Percentiles rank a stretch among this genome's conserved stretches.
Conservation (phyloP, 2,113 vertebrate genomes). For the Rhabdornis inornatus region DNA sequence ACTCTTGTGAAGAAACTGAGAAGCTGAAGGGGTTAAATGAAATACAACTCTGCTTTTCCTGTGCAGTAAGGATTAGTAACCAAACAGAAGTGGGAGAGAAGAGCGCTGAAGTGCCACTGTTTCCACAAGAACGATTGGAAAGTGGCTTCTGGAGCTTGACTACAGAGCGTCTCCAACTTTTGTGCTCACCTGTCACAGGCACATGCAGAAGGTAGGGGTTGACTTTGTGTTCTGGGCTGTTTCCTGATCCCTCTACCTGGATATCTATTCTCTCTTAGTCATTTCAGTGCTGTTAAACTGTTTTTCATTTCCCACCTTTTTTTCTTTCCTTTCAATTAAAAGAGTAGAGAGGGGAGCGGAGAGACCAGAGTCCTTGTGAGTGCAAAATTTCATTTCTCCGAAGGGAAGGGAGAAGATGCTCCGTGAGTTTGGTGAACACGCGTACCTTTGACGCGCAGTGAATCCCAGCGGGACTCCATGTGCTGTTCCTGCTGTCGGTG, state of each 20-base stretch:
- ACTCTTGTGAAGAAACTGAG: background rate
- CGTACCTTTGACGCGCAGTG: background rate
- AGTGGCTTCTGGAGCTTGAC: background rate
- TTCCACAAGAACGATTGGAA: background rate
- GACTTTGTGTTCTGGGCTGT: background rate
- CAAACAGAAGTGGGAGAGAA: slow-evolving; percentile 53
- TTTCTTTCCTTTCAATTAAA: background rate
- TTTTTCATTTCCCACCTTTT: background rate
- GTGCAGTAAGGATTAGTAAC: slow-evolving; percentile 56
- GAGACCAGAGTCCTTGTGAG: background rate
- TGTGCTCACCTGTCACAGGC: background rate
- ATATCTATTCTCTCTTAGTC: background rate
- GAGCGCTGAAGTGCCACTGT: background rate
- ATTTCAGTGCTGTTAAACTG: background rate
- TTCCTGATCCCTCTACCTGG: background rate
- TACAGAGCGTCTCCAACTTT: background rate
- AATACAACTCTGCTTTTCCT: slow-evolving; percentile 69
- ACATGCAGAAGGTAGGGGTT: slow-evolving; percentile 12
- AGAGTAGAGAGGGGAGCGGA: background rate
- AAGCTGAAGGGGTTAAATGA: slow-evolving; percentile 66
- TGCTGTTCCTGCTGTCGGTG: background rate
- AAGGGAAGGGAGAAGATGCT: background rate
- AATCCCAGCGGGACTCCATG: background rate
- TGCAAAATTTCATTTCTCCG: background rate
- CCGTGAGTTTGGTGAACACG: background rate